A percentile compares a stretch with the other conserved stretches of the same genome.
These are phyloP conservation scores for Fistularia tabacaria DNA, from an alignment of 2,797 vertebrate species.

Conservation along the genomic window DNA sequence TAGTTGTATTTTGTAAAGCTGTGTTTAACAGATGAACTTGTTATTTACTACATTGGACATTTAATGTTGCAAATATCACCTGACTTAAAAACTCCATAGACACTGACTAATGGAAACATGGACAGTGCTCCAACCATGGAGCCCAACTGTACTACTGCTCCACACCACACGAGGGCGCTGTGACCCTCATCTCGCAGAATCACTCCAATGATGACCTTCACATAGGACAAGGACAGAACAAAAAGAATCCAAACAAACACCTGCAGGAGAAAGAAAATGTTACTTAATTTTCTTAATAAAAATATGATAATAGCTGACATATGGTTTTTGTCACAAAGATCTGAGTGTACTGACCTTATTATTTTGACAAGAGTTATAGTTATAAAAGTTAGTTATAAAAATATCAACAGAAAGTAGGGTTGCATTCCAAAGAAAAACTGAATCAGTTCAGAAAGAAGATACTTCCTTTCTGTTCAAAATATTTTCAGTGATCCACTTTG, in stretches of 20 bases:
- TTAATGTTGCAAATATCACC: conserved; percentile 79
- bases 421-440: not conserved
- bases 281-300: not conserved
- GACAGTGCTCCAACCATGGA: conserved; percentile 80
- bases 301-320: not conserved
- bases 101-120: conserved; percentile 80
- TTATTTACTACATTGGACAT: conserved; percentile 57
- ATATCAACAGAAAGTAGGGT: not conserved
- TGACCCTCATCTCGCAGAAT: conserved; percentile 82
- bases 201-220: conserved; percentile 82
- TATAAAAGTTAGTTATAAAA: not conserved
- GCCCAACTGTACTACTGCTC: conserved; percentile 82
- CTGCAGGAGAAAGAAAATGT: conserved; percentile 47
- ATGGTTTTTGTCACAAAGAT: too few species aligned
- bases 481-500: too few species aligned
- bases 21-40: not conserved
- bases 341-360: too few species aligned
- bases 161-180: conserved; percentile 84
- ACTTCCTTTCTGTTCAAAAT: too few species aligned
- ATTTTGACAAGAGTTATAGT: too few species aligned
- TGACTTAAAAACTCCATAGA: conserved; percentile 75
- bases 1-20: conserved; percentile 7
- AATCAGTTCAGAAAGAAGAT: not conserved
- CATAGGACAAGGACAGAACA: conserved; percentile 77
- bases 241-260: conserved; percentile 80